Percentiles rank a stretch among this genome's conserved stretches.
Evolutionary conservation across 2,113 vertebrate species (phyloP).

Genomic region (Kryptolebias marmoratus): DNA sequence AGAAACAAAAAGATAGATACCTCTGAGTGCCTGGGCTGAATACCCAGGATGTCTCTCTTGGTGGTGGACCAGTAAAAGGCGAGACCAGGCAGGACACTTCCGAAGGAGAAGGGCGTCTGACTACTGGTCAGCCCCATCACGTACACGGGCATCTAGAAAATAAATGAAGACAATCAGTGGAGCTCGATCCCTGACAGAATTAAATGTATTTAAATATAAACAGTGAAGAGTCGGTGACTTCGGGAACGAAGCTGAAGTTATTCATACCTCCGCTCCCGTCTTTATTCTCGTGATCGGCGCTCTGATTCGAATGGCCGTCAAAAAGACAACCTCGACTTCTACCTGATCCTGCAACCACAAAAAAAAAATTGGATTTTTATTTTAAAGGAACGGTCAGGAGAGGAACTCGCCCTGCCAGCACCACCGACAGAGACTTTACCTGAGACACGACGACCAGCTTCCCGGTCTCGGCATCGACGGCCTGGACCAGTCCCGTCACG

Average conservation of each 20-base stretch:
- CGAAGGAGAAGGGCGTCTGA: constrained; percentile 95
- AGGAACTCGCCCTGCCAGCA: background rate
- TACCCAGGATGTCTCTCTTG: constrained; percentile 90
- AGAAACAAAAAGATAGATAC: constrained; percentile 64
- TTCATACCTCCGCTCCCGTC: constrained; percentile 85
- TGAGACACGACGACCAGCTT: constrained; percentile 89
- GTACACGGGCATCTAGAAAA: constrained; percentile 87
- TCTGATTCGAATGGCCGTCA: constrained; percentile 87
- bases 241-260: background rate
- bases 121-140: constrained; percentile 90
- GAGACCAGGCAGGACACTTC: constrained; percentile 85
- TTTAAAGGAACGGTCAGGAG: background rate
- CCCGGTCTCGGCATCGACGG: constrained; percentile 90
- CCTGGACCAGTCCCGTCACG: constrained; percentile 89
- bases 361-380: background rate
- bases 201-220: background rate
- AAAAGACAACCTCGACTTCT: constrained; percentile 90
- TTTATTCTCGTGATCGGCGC: constrained; percentile 93
- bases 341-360: constrained; percentile 85
- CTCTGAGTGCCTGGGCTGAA: constrained; percentile 88
- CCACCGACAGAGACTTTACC: constrained; percentile 73
- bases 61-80: constrained; percentile 93
- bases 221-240: background rate
- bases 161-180: constrained; percentile 12
- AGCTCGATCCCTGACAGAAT: background rate